Evolutionary conservation across 2,113 vertebrate genomes (phyloP), one percentile per base, ranked within the genome.

Genomic region (Xiphorhynchus elegans): DNA sequence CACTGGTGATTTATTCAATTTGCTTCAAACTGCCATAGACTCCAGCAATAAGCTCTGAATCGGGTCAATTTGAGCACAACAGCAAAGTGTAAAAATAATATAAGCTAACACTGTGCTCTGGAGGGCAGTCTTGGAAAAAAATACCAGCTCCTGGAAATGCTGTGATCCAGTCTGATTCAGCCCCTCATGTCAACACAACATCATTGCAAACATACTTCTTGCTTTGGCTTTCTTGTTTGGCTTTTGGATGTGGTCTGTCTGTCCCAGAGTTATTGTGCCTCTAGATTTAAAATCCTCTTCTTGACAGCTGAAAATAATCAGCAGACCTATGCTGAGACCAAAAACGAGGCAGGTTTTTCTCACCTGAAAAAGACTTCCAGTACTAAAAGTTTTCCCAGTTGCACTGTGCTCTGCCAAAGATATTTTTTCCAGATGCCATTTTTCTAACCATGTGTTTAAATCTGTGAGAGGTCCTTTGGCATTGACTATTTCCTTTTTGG

Each of bases 361-460:
- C 84, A 86, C 63, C 59, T 93, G 68, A 76, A 26, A 26, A 77
- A 74, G 84, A 63, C 33, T 94, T 91, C 28, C 50, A 74, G 28
- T 66, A 40, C 59, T 90, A 56, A 53, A 75, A 68, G 62, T 82
- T 93, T 93, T 83, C 40, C 70, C 58, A 85, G 49, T 85, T 91
- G 49, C 44, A 40, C 24, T 25, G 44, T 79, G 58, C 31, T 94
- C 74, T 93, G 84, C 74, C 90, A 93, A 78, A 56, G 49, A 12
- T 17, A 7, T 87, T 93, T 96, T 72, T 81, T 94, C 74, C 90
- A 96, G 95, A 87, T 82, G 66, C 47, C 3, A 8, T 75, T 93
- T 77, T 78, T 75, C 46, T 89, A 84, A 60, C 52, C 25, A 11
- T 40, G 66, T 82, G 58, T 73, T 97, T 79, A 84, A 91, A 66